These are phyloP conservation scores for Malurus melanocephalus DNA, from an alignment of 2,113 vertebrate species.

Conservation along the genomic window DNA sequence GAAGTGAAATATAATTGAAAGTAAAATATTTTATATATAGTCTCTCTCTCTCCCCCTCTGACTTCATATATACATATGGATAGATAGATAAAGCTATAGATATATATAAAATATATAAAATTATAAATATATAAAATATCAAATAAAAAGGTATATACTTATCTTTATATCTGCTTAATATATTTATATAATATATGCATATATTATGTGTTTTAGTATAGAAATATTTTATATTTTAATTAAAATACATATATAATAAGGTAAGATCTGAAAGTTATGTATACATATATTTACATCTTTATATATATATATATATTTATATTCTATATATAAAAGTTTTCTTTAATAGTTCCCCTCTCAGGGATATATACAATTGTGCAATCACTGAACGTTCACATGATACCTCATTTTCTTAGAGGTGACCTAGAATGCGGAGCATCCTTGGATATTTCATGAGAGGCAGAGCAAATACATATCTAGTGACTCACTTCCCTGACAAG, in stretches of 20 bases:
- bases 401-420: background rate
- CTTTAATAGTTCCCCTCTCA: background rate
- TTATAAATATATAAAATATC: too few relatives aligned
- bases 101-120: too few relatives aligned
- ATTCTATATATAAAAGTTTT: background rate
- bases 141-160: too few relatives aligned
- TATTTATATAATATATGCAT: too few relatives aligned
- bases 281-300: too few relatives aligned
- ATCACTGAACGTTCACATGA: background rate
- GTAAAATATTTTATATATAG: background rate
- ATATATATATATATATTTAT: too few relatives aligned
- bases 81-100: background rate
- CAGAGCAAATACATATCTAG: background rate
- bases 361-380: background rate
- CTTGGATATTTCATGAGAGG: background rate
- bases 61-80: background rate
- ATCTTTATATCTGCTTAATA: too few relatives aligned
- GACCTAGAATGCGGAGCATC: background rate
- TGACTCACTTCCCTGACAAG: background rate
- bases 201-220: too few relatives aligned
- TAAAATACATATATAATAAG: too few relatives aligned
- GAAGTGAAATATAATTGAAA: background rate
- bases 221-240: too few relatives aligned
- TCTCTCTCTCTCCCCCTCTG: too few relatives aligned
- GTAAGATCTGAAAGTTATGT: too few relatives aligned